Evolutionary conservation across 1,140 invertebrate genomes (phyloP).

Genomic region (Nephotettix cincticeps): DNA sequence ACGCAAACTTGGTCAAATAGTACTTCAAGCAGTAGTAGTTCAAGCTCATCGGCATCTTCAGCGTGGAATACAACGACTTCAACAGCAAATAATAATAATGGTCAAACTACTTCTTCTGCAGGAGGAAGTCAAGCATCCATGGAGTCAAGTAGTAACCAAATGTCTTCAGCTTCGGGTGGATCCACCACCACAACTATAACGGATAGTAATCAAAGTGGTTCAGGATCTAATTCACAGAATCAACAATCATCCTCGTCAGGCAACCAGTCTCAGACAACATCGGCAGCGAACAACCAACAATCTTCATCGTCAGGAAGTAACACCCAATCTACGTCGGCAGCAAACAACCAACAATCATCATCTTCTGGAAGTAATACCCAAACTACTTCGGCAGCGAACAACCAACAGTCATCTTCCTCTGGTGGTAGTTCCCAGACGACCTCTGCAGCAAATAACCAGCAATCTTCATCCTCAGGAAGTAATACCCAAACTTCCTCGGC

Average conservation of each 20-base stretch:
- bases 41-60: slow-evolving; percentile 29
- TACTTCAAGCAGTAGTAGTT: slow-evolving; percentile 27
- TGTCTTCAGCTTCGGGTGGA: slow-evolving; percentile 29
- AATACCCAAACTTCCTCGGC: slow-evolving; percentile 31
- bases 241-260: slow-evolving; percentile 29
- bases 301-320: slow-evolving; percentile 27
- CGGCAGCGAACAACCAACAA: slow-evolving; percentile 26
- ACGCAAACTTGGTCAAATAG: slow-evolving; percentile 34
- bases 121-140: slow-evolving; percentile 6
- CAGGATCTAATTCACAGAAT: slow-evolving; percentile 9
- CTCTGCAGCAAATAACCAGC: slow-evolving; percentile 32
- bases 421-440: slow-evolving; percentile 26
- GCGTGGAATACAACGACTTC: slow-evolving; percentile 29
- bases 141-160: slow-evolving; percentile 20
- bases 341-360: slow-evolving; percentile 34
- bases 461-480: slow-evolving; percentile 31
- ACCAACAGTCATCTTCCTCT: slow-evolving; percentile 29
- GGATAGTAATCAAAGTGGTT: slow-evolving; percentile 25
- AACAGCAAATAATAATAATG: neutral
- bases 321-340: slow-evolving; percentile 29
- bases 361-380: slow-evolving; percentile 17
- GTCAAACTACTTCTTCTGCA: neutral
- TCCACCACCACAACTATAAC: slow-evolving; percentile 22
- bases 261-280: slow-evolving; percentile 33
- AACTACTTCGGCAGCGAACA: slow-evolving; percentile 20